Evolutionary conservation across 1,140 invertebrate species (phyloP).

Genomic region (Bombus confusus): DNA sequence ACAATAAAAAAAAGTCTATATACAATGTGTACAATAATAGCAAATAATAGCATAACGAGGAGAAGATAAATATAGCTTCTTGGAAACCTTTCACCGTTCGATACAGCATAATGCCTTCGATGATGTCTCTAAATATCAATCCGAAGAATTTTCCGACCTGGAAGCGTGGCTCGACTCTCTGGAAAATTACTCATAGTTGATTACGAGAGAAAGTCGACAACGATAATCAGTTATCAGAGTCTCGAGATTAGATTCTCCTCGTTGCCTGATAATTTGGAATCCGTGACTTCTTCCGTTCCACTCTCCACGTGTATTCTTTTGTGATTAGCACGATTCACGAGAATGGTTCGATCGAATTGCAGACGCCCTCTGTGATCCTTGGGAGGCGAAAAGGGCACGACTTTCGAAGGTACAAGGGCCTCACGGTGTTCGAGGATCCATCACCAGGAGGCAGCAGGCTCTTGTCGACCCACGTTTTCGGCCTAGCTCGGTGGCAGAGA

Average conservation of each 20-base stretch:
- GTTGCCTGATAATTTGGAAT: constrained; percentile 20
- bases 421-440: constrained; percentile 53
- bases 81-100: background rate
- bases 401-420: constrained; percentile 36
- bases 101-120: too few relatives aligned
- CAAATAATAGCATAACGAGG: background rate
- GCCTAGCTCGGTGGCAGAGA: constrained; percentile 8
- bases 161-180: constrained; percentile 17
- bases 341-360: background rate
- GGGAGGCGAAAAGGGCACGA: constrained; percentile 12
- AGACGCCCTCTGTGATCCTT: constrained; percentile 31
- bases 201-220: constrained; percentile 39
- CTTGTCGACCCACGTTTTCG: constrained; percentile 32
- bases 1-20: background rate
- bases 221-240: constrained; percentile 43
- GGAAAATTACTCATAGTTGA: constrained; percentile 60
- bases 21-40: background rate
- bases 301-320: background rate
- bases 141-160: constrained; percentile 10
- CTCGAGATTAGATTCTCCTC: constrained; percentile 47
- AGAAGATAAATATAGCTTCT: background rate
- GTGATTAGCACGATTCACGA: background rate
- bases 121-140: too few relatives aligned
- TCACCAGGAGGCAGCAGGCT: constrained; percentile 77
- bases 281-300: background rate